Conservation (phyloP, 2,797 vertebrate genomes). For the Hypotaenidia okinawae region DNA sequence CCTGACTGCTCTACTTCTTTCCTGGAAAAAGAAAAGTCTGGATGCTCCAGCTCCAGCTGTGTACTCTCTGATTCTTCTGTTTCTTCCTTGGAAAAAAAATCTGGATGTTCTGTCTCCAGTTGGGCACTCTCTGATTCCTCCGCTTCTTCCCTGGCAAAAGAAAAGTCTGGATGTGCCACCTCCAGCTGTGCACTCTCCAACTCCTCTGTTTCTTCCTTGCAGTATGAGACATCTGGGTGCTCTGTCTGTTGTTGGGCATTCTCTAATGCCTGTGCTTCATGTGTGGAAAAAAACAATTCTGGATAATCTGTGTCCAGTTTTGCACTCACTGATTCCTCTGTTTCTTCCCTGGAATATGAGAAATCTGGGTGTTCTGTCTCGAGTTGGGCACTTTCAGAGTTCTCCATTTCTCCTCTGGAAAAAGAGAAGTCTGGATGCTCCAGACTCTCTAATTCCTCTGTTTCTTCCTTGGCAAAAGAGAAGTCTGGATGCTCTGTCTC, state of each 20-base stretch:
- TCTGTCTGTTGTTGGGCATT: not conserved
- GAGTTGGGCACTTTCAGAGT: not conserved
- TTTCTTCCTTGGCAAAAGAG: not conserved
- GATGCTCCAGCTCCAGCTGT: not conserved
- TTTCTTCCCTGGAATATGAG: not conserved
- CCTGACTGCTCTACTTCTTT: not conserved
- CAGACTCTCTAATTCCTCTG: not conserved
- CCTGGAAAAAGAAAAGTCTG: not conserved
- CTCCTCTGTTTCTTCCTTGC: not conserved
- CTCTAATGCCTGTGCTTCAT: not conserved
- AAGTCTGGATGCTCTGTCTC: not conserved
- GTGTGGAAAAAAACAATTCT: not conserved
- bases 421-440: slow-evolving; percentile 24
- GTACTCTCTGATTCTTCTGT: fast-evolving
- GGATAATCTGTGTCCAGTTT: not conserved
- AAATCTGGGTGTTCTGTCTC: not conserved
- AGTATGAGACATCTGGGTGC: not conserved
- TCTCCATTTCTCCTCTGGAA: not conserved
- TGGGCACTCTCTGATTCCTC: not conserved
- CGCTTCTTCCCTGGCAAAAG: not conserved
- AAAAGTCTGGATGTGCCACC: not conserved
- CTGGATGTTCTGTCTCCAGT: not conserved
- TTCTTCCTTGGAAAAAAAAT: not conserved
- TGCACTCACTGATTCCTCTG: not conserved
- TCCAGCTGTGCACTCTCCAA: not conserved